Percentiles rank a stretch among this genome's conserved stretches.
Conservation (phyloP, 2,888 invertebrate species). For the Dastarcus helophoroides region DNA sequence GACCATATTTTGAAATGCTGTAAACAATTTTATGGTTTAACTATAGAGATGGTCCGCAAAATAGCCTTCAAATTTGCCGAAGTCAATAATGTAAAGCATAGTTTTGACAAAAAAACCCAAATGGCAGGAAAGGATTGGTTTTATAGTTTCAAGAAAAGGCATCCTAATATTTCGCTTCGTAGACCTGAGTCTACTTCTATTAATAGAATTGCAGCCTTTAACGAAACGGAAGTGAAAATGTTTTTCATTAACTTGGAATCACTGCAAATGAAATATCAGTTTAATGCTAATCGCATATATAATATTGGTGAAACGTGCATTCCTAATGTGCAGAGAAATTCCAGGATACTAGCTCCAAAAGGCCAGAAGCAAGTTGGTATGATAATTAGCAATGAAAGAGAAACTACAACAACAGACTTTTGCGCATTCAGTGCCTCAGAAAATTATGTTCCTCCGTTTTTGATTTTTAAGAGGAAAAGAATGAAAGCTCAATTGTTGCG, state of each 20-base stretch:
- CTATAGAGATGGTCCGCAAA: constrained; percentile 14
- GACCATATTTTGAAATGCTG: constrained; percentile 3
- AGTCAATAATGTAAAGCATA: constrained; percentile 4
- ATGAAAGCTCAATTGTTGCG: constrained; percentile 17
- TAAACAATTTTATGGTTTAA: constrained; percentile 8
- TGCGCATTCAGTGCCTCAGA: constrained; percentile 29
- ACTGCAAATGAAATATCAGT: constrained; percentile 13
- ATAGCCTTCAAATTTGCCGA: constrained; percentile 17
- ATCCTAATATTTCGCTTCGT: constrained; percentile 15
- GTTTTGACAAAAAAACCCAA: constrained; percentile 6
- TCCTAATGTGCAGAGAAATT: constrained; percentile 19
- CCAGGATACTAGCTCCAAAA: constrained; percentile 21
- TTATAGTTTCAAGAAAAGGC: constrained; percentile 9
- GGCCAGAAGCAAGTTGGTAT: constrained; percentile 26
- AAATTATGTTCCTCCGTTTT: constrained; percentile 27
- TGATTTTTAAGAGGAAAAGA: constrained; percentile 27
- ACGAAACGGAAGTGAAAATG: constrained; percentile 14
- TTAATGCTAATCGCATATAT: constrained; percentile 12
- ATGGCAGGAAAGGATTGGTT: constrained; percentile 8
- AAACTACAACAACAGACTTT: constrained; percentile 24
- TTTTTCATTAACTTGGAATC: constrained; percentile 13
- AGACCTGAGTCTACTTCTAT: constrained; percentile 14
- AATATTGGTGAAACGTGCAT: constrained; percentile 22
- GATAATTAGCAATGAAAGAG: constrained; percentile 24
- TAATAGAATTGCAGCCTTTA: constrained; percentile 17